Evolutionary conservation across 2,113 vertebrate genomes (phyloP), one percentile per base, ranked within the genome.

Genomic region (Gadus chalcogrammus): DNA sequence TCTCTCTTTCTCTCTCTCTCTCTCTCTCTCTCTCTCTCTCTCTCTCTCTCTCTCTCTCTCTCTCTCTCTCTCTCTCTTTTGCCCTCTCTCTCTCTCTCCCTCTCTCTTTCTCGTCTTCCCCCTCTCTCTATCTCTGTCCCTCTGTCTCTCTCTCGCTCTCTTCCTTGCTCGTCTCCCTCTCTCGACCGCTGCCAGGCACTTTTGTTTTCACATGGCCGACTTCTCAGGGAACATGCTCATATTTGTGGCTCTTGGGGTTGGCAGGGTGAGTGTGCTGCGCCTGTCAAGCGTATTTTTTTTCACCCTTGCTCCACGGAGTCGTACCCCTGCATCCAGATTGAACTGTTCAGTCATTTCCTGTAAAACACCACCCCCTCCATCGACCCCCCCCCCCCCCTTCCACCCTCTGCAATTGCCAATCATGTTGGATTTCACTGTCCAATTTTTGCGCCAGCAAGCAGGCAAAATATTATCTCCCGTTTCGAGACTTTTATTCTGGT

Each of bases 221-320:
- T 91, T 88, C 88, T 90, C 88, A 90, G 88, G 86, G 88, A 91
- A 92, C 86, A 89, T 73, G 74, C 81, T 90, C 86, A 91, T 91
- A 87, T 91, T 91, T 91, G 88, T 86, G 91, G 89, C 86, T 90
- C 89, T 87, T 60, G 77, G 84, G 86, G 74, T 87, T 89, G 87
- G 88, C 90, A 89, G 84, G 77, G 42, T 74, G 78, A 84, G 85
- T 84, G 80, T 84, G 81, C 87, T 86, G 70, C 65, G 88, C 82
- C 77, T 88, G 84, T 84, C 89, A 79, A 83, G 70, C 3, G 42
- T 48, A 9, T 48, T 48, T 81, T 85, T 85, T 84, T 83, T 73
- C 65, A 87, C 82, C 87, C 72, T 48, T 13, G 12, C 42, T 48
- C 42, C 8, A 48, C 42, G 12, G 42, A 70, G 69, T 82, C 80